Percentiles rank a stretch among this genome's conserved stretches.
These are phyloP conservation scores for Neoarius graeffei DNA, from an alignment of 2,113 vertebrate species.

Conservation along the genomic window DNA sequence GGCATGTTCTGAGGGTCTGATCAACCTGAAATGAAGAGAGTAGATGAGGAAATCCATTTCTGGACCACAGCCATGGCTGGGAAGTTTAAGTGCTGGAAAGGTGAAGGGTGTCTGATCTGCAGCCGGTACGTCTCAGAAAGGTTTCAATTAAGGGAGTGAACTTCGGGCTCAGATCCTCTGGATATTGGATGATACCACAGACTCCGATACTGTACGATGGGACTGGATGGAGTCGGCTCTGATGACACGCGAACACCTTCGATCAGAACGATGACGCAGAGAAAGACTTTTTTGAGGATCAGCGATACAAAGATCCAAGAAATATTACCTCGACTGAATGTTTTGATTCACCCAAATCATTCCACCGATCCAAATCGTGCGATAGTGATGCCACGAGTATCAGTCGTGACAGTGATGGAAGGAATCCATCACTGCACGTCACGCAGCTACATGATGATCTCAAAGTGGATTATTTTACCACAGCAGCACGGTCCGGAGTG, in stretches of 20 bases:
- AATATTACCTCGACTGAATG: too few relatives aligned
- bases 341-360: too few relatives aligned
- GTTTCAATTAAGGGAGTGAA: not conserved
- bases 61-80: not conserved
- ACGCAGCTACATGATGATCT: not conserved
- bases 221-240: too few relatives aligned
- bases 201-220: not conserved
- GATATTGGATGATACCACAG: too few relatives aligned
- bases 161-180: not conserved
- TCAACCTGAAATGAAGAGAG: not conserved
- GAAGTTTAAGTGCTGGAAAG: not conserved
- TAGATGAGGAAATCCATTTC: not conserved
- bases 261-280: too few relatives aligned
- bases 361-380: too few relatives aligned
- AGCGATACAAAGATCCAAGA: too few relatives aligned
- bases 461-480: not conserved
- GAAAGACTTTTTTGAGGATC: too few relatives aligned
- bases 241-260: too few relatives aligned
- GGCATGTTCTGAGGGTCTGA: constrained; percentile 1
- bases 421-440: not conserved
- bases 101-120: not conserved
- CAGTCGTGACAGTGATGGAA: not conserved
- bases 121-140: not conserved
- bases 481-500: not conserved
- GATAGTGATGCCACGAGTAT: not conserved